phyloP scores from a whole-genome alignment of 2,888 invertebrate genomes.

The Nycteola revayana region DNA sequence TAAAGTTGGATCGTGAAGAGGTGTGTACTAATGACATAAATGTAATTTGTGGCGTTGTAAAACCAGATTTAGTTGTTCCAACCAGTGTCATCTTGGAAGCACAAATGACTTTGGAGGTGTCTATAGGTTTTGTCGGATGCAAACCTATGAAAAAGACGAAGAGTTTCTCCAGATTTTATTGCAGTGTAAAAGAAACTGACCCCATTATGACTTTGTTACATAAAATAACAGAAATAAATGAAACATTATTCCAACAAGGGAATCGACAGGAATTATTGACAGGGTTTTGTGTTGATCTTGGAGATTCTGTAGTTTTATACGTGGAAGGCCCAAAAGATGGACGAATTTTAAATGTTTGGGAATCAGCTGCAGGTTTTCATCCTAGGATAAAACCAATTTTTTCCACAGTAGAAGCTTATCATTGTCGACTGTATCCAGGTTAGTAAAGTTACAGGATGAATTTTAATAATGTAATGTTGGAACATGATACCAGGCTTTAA shows the following conservation, averaged over 20 bases:
- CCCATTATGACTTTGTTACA: conserved; percentile 39
- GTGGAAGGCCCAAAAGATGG: conserved; percentile 64
- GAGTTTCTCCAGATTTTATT: conserved; percentile 58
- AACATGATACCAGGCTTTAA: too few species aligned
- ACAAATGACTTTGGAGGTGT: conserved; percentile 65
- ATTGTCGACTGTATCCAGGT: conserved; percentile 60
- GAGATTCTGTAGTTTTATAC: conserved; percentile 50
- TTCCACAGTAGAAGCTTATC: conserved; percentile 53
- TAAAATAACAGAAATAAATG: conserved; percentile 51
- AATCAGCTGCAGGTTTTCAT: conserved; percentile 53
- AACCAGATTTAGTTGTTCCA: conserved; percentile 43
- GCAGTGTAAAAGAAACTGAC: conserved; percentile 38
- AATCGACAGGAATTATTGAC: conserved; percentile 44
- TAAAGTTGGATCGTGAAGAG: conserved; percentile 38
- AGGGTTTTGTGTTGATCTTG: conserved; percentile 65
- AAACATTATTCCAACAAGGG: conserved; percentile 23
- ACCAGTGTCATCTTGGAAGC: conserved; percentile 51
- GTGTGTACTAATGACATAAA: conserved; percentile 69
- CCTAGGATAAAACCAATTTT: conserved; percentile 50
- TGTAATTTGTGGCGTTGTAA: conserved; percentile 38
- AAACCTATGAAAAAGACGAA: conserved; percentile 33
- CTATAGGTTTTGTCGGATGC: conserved; percentile 65
- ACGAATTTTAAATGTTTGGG: conserved; percentile 56
- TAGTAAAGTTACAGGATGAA: conserved; percentile 8
- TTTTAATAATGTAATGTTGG: too few species aligned